Percentiles rank a stretch among this genome's conserved stretches.
phyloP scores from a whole-genome alignment of 2,113 vertebrate species.

The Phrynosoma platyrhinos region DNA sequence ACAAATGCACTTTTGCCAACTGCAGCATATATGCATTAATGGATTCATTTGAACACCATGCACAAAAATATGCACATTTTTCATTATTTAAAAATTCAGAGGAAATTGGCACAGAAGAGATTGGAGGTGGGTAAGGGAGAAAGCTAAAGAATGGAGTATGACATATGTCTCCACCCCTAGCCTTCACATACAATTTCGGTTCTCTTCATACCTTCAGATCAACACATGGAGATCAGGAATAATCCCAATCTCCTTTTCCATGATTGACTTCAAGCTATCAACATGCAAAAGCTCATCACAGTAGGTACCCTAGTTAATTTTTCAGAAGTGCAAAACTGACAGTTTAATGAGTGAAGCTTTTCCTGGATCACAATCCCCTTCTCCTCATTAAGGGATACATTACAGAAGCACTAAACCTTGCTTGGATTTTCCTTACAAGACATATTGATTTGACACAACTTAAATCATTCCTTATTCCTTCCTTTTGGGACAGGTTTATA shows the following conservation, averaged over 20 bases:
- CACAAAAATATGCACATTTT: too few species aligned
- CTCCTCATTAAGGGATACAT: conserved; percentile 45
- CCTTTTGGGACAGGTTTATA: not conserved
- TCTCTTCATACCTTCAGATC: not conserved
- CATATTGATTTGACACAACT: conserved; percentile 44
- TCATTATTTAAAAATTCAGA: too few species aligned
- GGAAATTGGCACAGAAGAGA: too few species aligned
- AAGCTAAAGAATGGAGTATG: too few species aligned
- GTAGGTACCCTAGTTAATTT: conserved; percentile 49
- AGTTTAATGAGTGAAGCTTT: conserved; percentile 66
- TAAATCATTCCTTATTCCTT: conserved; percentile 33
- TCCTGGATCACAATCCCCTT: conserved; percentile 50
- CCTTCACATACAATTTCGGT: too few species aligned
- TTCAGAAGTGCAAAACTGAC: conserved; percentile 53
- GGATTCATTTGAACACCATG: too few species aligned
- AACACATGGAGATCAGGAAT: not conserved
- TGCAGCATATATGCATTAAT: too few species aligned
- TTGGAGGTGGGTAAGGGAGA: too few species aligned
- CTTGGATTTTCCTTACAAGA: conserved; percentile 52
- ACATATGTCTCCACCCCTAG: too few species aligned
- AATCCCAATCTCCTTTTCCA: not conserved
- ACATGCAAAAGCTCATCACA: conserved; percentile 58
- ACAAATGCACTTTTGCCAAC: too few species aligned
- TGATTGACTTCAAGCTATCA: conserved; percentile 57
- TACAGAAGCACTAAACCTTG: conserved; percentile 54